These are phyloP conservation scores for Harpalus rufipes DNA, from an alignment of 2,888 invertebrate species.

Conservation along the genomic window DNA sequence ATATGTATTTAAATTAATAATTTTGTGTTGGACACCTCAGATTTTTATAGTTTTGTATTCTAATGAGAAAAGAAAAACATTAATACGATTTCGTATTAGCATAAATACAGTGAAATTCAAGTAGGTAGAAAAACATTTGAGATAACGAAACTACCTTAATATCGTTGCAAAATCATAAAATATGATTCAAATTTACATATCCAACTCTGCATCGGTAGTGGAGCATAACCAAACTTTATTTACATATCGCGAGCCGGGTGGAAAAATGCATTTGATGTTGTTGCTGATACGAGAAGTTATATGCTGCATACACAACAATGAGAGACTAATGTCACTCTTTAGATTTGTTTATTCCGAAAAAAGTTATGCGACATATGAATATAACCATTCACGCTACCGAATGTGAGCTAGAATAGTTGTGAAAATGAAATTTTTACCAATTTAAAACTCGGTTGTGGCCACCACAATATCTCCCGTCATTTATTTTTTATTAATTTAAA, in stretches of 20 bases:
- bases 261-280: conserved; percentile 29
- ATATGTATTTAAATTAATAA: no score
- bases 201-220: background rate
- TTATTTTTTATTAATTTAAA: no score
- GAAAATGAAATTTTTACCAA: no score
- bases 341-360: background rate
- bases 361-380: background rate
- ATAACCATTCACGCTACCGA: background rate
- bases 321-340: background rate
- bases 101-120: background rate
- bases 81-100: background rate
- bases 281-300: conserved; percentile 4
- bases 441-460: no score
- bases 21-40: background rate
- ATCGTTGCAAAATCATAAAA: conserved; percentile 16
- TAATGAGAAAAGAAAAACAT: background rate
- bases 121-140: background rate
- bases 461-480: no score
- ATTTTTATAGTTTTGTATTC: background rate
- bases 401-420: no score
- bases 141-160: conserved; percentile 19
- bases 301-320: background rate
- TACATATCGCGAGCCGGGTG: background rate
- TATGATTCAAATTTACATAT: conserved; percentile 24
- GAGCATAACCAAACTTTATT: background rate